Percentiles rank a stretch among this genome's conserved stretches.
These are phyloP conservation scores for Sinocyclocheilus anophthalmus DNA, from an alignment of 2,113 vertebrate genomes.

Conservation along the genomic window DNA sequence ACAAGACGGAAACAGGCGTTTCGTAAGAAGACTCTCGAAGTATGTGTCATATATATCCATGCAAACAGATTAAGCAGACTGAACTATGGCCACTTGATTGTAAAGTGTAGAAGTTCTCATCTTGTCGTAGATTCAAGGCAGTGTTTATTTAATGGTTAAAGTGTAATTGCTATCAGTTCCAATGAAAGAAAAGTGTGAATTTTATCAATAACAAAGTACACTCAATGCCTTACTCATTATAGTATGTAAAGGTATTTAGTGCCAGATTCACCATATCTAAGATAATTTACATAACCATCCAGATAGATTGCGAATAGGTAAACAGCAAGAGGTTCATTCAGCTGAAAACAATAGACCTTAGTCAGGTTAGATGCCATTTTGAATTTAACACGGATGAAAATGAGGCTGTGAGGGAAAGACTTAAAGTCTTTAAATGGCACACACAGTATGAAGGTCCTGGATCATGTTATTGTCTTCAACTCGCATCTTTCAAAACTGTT, in stretches of 20 bases:
- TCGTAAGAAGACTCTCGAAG: not conserved
- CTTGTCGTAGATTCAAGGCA: slow-evolving; percentile 18
- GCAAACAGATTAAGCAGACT: slow-evolving; percentile 21
- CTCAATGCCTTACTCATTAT: not conserved
- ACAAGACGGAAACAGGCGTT: slow-evolving; percentile 24
- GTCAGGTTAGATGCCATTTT: too few relatives aligned
- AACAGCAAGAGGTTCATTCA: not conserved
- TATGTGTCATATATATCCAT: slow-evolving; percentile 11
- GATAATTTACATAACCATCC: not conserved
- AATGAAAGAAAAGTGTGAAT: slow-evolving; percentile 11
- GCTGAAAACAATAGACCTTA: not conserved
- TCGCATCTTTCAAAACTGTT: not conserved
- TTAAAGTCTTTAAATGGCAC: too few relatives aligned
- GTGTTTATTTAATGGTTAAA: slow-evolving; percentile 40
- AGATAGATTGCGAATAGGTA: not conserved
- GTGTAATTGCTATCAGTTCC: not conserved
- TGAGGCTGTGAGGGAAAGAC: too few relatives aligned
- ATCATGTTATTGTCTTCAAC: too few relatives aligned
- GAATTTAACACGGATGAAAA: too few relatives aligned
- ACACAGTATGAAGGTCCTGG: too few relatives aligned
- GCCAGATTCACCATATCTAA: not conserved
- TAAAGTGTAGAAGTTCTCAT: slow-evolving; percentile 40
- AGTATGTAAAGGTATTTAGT: not conserved
- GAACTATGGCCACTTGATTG: slow-evolving; percentile 46
- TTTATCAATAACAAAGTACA: not conserved